phyloP scores from a whole-genome alignment of 2,888 invertebrate species.

The Callyntrura guangdongensis region DNA sequence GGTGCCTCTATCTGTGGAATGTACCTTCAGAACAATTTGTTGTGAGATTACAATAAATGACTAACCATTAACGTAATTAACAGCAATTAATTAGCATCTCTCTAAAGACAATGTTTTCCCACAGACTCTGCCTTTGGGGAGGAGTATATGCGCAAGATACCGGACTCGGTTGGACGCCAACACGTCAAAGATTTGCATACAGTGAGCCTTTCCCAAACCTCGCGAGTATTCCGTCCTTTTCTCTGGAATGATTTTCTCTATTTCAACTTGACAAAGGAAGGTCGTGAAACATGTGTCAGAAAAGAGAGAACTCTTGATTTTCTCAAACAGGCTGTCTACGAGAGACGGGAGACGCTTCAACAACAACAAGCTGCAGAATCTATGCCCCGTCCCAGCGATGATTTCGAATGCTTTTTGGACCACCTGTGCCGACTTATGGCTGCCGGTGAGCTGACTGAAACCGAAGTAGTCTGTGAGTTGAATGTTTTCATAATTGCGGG shows the following conservation, averaged over 20 bases:
- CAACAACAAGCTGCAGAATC: not conserved
- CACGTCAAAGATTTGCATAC: conserved; percentile 11
- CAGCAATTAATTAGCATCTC: not conserved
- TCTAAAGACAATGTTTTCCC: not conserved
- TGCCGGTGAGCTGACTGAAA: not conserved
- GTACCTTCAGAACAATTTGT: conserved; percentile 10
- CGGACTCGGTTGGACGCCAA: not conserved
- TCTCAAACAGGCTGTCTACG: not conserved
- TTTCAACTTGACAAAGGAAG: not conserved
- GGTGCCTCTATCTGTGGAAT: not conserved
- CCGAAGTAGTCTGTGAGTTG: conserved; percentile 7
- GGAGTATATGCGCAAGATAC: not conserved
- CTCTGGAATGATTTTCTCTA: not conserved
- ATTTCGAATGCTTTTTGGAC: conserved; percentile 27
- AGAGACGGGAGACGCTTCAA: not conserved
- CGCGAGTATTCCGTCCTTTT: not conserved
- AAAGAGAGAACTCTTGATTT: not conserved
- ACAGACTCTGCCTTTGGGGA: conserved; percentile 40
- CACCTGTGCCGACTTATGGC: not conserved
- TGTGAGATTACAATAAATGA: not conserved
- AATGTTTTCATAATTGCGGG: conserved; percentile 42
- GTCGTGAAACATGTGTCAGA: not conserved
- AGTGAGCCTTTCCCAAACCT: not conserved
- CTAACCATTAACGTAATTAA: too few species aligned
- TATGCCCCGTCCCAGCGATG: not conserved